Evolutionary conservation across 1,140 invertebrate genomes (phyloP), one percentile per base, ranked within the genome.

Genomic region (Papilio dardanus): DNA sequence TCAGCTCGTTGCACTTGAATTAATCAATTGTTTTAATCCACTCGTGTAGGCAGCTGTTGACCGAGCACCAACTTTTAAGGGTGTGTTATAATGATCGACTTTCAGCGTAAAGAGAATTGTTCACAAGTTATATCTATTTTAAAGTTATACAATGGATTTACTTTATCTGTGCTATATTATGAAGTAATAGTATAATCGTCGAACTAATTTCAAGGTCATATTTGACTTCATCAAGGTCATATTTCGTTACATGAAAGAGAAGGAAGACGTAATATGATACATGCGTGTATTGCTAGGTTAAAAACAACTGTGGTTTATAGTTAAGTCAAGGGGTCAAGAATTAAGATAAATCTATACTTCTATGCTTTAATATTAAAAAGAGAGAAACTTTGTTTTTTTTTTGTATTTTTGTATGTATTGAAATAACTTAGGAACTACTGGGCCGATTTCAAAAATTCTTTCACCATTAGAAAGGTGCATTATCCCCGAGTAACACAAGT

Each of bases 21-120:
- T 91, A 89, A 91, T 89, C 89, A 91, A 91, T 91, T 91, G 88
- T 89, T 91, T 91, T 88, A 91, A 89, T 86, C 87, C 87, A 78
- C 81, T 83, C 77, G 80, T 78, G 79, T 82, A 86, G 82, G 82
- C 86, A 89, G 88, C 86, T 88, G 87, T 86, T 89, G 85, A 86
- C 81, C 86, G 84, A 79, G 74, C 74, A 79, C 76, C 76, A 71
- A 71, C 77, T 77, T 73, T 66, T 67, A 21, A 37, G 68, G 19
- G 6, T 24, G 33, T 37, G 67, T 33, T 73, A 54, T 73, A 73
- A 73, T 54, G 71, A 73, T 73, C 42, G 71, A 68, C 66, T 35
- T 68, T 33, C 2, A 24, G 24, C 24, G 54, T 50, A 19, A 16
- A 16, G 46, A 28, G 54, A 58, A 58, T 28, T 58, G 54, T 58